Percentiles rank a stretch among this genome's conserved stretches.
Evolutionary conservation across 2,113 vertebrate genomes (phyloP).

Genomic region (Urocitellus parryii): DNA sequence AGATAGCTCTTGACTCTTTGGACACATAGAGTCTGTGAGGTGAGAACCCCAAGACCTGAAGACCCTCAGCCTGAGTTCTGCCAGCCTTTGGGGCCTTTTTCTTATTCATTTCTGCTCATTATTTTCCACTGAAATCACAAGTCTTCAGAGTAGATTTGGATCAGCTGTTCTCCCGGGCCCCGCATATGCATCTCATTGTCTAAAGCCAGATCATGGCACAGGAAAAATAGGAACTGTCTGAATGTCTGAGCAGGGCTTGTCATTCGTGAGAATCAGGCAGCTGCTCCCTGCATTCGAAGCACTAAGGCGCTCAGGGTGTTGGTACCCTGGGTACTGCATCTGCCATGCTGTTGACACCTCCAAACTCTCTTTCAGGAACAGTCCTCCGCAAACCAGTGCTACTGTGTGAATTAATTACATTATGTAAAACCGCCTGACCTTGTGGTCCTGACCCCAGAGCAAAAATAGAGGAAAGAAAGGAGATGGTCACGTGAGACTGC

Average conservation of each 20-base stretch:
- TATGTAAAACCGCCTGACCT: not conserved
- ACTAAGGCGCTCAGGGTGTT: rapidly evolving
- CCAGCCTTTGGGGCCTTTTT: not conserved
- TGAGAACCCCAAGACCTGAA: not conserved
- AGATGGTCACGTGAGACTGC: not conserved
- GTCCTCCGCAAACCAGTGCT: not conserved
- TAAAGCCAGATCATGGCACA: not conserved
- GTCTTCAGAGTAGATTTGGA: conserved; percentile 33
- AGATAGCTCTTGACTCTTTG: conserved; percentile 13
- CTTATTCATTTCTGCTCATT: conserved; percentile 18
- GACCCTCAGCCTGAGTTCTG: not conserved
- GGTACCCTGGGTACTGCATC: no score
- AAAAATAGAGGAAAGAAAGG: not conserved
- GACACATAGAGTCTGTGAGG: not conserved
- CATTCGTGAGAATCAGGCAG: not conserved
- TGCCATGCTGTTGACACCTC: not conserved
- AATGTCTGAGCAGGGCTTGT: not conserved
- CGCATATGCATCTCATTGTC: not conserved
- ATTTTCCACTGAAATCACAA: not conserved
- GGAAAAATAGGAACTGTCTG: not conserved
- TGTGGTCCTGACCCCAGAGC: not conserved
- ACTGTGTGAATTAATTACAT: not conserved
- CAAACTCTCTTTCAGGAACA: not conserved
- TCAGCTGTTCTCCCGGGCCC: not conserved
- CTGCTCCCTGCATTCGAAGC: not conserved